These are phyloP conservation scores for Noctilio leporinus DNA, from an alignment of 2,113 vertebrate genomes.

Conservation along the genomic window DNA sequence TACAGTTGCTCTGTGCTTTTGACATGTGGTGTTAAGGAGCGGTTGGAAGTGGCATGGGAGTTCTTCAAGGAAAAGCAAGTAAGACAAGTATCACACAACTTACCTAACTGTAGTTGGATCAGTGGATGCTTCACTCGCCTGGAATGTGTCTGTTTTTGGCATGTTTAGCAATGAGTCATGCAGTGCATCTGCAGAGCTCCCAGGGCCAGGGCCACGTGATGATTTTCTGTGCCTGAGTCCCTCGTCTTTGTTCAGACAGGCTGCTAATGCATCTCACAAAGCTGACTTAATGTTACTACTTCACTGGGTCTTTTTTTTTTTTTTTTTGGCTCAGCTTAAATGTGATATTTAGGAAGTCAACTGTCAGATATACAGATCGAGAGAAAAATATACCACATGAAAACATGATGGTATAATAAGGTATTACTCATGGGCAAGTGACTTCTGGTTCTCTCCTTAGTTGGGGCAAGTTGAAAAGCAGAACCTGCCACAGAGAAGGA, in stretches of 20 bases:
- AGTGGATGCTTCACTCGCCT: slow-evolving; percentile 66
- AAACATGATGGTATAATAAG: slow-evolving; percentile 67
- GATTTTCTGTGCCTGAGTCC: slow-evolving; percentile 55
- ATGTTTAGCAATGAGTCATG: slow-evolving; percentile 72
- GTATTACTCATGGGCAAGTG: slow-evolving; percentile 59
- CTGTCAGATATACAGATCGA: slow-evolving; percentile 64
- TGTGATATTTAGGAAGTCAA: slow-evolving; percentile 62
- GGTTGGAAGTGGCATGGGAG: slow-evolving; percentile 13
- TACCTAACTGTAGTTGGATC: slow-evolving; percentile 62
- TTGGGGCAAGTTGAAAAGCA: slow-evolving; percentile 36
- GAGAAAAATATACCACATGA: slow-evolving; percentile 59
- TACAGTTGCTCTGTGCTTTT: slow-evolving; percentile 41
- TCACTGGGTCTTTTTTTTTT: slow-evolving; percentile 51
- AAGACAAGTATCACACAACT: slow-evolving; percentile 62
- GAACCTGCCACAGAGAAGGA: slow-evolving; percentile 5
- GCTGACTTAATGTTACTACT: slow-evolving; percentile 63
- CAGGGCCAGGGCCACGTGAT: slow-evolving; percentile 63
- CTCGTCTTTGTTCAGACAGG: slow-evolving; percentile 41
- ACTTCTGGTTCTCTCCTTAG: slow-evolving; percentile 13
- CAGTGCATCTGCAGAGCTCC: slow-evolving; percentile 57
- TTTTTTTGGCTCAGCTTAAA: slow-evolving; percentile 52
- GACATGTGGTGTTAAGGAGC: neutral
- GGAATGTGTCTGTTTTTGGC: slow-evolving; percentile 63
- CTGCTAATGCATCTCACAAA: slow-evolving; percentile 34
- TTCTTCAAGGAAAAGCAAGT: slow-evolving; percentile 49